Evolutionary conservation across 1,140 invertebrate genomes (phyloP).

Genomic region (Drosophila simulans): DNA sequence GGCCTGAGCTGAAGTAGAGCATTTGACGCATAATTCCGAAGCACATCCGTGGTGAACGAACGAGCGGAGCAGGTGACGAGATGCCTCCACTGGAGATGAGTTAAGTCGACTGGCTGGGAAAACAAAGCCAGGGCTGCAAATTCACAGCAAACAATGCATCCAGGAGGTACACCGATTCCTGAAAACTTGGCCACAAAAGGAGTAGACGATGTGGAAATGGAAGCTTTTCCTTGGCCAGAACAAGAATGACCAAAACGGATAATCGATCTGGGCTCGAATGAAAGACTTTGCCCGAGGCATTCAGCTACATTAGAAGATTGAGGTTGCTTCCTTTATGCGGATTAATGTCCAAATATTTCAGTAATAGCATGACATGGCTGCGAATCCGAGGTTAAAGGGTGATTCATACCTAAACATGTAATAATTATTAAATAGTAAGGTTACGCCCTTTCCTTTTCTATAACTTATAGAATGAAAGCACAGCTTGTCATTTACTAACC

Average conservation of each 20-base stretch:
- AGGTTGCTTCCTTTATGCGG: too few species aligned
- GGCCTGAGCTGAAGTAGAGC: slow-evolving; percentile 56
- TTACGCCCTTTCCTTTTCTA: too few species aligned
- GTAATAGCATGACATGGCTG: too few species aligned
- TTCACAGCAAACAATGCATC: slow-evolving; percentile 17
- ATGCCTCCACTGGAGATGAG: slow-evolving; percentile 34
- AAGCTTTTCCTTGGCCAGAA: slow-evolving; percentile 5
- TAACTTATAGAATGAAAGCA: too few species aligned
- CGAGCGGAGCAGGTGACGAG: slow-evolving; percentile 35
- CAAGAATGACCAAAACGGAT: neutral
- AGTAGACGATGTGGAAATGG: neutral
- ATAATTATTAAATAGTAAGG: too few species aligned
- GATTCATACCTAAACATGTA: too few species aligned
- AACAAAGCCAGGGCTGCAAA: slow-evolving; percentile 19
- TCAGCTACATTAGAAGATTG: slow-evolving; percentile 6
- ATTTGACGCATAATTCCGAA: slow-evolving; percentile 71
- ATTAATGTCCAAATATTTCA: neutral
- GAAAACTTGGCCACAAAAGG: neutral
- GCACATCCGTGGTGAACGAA: slow-evolving; percentile 52
- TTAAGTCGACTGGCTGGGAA: slow-evolving; percentile 30
- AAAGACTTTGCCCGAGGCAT: neutral
- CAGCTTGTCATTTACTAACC: too few species aligned
- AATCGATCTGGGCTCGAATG: slow-evolving; percentile 1
- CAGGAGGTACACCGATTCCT: neutral
- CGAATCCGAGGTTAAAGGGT: too few species aligned